phyloP scores from a whole-genome alignment of 2,888 invertebrate species.

The Arrhopalites spinosus region DNA sequence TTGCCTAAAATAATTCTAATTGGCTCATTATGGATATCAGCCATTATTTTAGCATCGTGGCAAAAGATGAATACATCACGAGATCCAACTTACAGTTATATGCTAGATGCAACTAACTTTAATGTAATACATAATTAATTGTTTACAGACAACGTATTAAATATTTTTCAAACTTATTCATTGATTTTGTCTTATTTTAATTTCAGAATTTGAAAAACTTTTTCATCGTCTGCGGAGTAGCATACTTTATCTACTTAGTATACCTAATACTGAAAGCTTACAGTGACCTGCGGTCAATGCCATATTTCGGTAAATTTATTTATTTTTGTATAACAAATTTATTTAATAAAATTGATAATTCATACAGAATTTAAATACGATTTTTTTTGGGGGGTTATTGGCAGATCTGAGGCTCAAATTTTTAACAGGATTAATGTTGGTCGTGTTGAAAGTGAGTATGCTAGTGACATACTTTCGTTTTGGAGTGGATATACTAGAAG shows the following conservation, averaged over 20 bases:
- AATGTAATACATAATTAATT: constrained; percentile 67
- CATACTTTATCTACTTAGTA: constrained; percentile 84
- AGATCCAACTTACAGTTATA: constrained; percentile 92
- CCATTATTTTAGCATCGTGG: constrained; percentile 85
- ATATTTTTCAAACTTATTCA: constrained; percentile 23
- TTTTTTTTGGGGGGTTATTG: too few species aligned
- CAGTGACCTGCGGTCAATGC: constrained; percentile 93
- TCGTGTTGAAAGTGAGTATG: constrained; percentile 76
- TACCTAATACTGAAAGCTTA: constrained; percentile 86
- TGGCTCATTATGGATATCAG: constrained; percentile 82
- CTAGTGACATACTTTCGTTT: constrained; percentile 80
- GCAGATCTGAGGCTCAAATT: constrained; percentile 90
- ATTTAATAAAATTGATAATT: neutral
- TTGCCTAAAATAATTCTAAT: constrained; percentile 86
- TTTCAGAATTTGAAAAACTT: constrained; percentile 84
- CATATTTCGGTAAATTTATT: constrained; percentile 84
- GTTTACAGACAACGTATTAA: neutral
- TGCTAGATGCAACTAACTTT: constrained; percentile 80
- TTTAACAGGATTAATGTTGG: constrained; percentile 80
- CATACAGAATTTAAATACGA: neutral
- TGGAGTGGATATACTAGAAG: constrained; percentile 82
- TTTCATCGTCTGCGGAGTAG: constrained; percentile 81
- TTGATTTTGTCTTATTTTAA: constrained; percentile 38
- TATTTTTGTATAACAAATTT: neutral
- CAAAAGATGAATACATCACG: constrained; percentile 84